Percentiles rank a stretch among this genome's conserved stretches.
phyloP scores from a whole-genome alignment of 2,888 invertebrate species.

The Melipona beecheii region DNA sequence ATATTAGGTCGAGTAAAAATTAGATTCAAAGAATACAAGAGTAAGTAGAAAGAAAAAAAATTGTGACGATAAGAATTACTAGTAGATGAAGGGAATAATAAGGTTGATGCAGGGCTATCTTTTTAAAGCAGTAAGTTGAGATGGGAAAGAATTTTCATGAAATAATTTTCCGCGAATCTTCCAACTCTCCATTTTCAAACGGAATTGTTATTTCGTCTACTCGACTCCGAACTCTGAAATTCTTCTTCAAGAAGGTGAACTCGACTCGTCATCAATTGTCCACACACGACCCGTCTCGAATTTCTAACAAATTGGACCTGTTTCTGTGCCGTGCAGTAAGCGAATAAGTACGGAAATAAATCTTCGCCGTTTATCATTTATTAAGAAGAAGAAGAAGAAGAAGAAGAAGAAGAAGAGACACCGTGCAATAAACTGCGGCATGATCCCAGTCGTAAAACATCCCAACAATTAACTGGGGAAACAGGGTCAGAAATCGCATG shows the following conservation, averaged over 20 bases:
- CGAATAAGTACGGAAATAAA: too few species aligned
- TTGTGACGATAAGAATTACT: too few species aligned
- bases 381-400: too few species aligned
- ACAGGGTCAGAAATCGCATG: neutral
- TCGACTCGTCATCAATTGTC: neutral
- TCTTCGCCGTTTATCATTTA: too few species aligned
- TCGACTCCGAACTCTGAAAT: neutral
- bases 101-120: too few species aligned
- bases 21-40: too few species aligned
- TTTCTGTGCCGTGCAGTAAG: too few species aligned
- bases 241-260: neutral
- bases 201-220: neutral
- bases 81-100: too few species aligned
- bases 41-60: too few species aligned
- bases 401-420: neutral
- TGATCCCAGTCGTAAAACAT: neutral
- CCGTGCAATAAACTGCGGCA: too few species aligned
- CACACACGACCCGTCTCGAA: neutral
- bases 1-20: too few species aligned
- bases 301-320: neutral
- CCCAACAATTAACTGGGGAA: neutral
- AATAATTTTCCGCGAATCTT: neutral
- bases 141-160: neutral
- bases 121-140: too few species aligned
- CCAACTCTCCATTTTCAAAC: neutral